Evolutionary conservation across 2,113 vertebrate genomes (phyloP).

Genomic region (Sphyrna mokarran): DNA sequence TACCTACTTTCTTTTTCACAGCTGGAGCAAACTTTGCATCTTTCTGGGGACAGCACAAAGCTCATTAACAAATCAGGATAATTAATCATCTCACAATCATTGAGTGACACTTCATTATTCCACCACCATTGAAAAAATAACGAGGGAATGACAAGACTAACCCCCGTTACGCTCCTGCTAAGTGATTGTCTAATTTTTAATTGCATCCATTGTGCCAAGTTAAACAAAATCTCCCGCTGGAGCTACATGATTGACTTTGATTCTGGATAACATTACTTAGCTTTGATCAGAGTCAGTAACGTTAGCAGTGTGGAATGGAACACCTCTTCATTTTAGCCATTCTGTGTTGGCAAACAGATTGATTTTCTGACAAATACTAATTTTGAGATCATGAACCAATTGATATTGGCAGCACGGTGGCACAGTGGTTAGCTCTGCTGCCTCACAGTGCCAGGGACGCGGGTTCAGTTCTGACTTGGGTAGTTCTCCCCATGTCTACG

Average conservation of each 20-base stretch:
- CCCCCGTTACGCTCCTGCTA: background rate
- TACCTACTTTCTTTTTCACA: background rate
- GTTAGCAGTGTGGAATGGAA: background rate
- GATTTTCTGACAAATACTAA: background rate
- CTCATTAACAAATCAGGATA: background rate
- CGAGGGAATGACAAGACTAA: background rate
- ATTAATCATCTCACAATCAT: background rate
- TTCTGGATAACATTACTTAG: background rate
- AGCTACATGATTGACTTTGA: background rate
- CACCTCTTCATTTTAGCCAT: background rate
- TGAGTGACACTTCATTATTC: background rate
- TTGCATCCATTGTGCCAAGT: background rate
- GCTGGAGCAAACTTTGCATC: background rate
- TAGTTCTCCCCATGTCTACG: no score
- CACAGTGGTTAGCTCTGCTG: no score
- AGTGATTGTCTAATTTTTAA: background rate
- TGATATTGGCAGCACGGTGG: no score
- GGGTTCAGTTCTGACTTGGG: no score
- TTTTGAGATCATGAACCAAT: background rate
- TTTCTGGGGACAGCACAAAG: background rate
- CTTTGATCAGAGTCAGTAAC: background rate
- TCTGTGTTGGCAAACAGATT: background rate
- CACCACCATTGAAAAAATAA: background rate
- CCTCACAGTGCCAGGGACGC: no score
- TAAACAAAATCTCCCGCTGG: background rate